A percentile compares a stretch with the other conserved stretches of the same genome.
These are phyloP conservation scores for Bradypus variegatus DNA, from an alignment of 2,797 vertebrate species.

Conservation along the genomic window DNA sequence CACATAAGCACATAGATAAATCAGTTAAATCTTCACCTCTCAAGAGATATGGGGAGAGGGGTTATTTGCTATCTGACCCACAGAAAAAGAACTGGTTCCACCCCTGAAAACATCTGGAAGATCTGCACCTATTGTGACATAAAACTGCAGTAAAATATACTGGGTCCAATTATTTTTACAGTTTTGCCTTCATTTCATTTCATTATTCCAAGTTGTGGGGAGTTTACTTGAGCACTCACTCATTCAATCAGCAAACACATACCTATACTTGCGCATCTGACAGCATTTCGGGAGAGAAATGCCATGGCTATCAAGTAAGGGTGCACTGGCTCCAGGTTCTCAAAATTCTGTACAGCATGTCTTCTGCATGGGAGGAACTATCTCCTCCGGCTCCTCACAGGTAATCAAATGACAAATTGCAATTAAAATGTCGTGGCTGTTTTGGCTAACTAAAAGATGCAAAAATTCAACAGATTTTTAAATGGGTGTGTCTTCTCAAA, in stretches of 20 bases:
- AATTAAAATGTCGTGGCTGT: too few species aligned
- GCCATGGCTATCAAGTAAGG: accelerated
- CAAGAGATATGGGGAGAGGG: neutral
- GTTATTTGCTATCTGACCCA: neutral
- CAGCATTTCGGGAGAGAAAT: neutral
- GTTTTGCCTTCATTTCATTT: neutral
- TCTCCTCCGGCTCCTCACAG: neutral
- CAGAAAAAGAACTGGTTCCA: too few species aligned
- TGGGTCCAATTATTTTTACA: neutral
- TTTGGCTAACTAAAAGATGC: neutral
- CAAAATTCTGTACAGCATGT: neutral
- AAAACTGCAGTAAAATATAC: neutral
- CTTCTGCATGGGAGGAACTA: accelerated
- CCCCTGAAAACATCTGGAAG: too few species aligned
- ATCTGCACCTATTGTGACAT: neutral
- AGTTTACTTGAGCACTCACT: neutral
- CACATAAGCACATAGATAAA: too few species aligned
- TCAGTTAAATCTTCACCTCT: neutral
- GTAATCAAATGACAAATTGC: neutral
- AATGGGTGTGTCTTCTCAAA: neutral
- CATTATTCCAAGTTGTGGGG: accelerated
- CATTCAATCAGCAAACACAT: neutral
- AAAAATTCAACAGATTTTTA: neutral
- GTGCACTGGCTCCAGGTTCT: accelerated
- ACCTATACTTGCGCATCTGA: too few species aligned